Evolutionary conservation across 2,797 vertebrate genomes (phyloP).

Genomic region (Scarus forsteni): DNA sequence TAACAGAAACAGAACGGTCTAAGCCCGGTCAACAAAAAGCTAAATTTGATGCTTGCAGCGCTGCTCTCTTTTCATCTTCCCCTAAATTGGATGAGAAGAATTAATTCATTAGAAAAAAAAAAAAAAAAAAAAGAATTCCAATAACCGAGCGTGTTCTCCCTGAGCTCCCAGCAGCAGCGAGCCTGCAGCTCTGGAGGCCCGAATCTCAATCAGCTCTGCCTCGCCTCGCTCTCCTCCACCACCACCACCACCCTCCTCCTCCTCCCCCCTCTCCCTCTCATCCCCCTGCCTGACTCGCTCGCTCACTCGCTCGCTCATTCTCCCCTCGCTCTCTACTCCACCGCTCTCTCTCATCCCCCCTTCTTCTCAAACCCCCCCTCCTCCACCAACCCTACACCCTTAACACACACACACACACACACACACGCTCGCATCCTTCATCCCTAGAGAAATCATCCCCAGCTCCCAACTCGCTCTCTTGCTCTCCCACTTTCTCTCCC

Average conservation of each 20-base stretch:
- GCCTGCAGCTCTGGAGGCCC: slow-evolving; percentile 81
- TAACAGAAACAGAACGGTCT: slow-evolving; percentile 55
- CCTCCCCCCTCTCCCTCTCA: slow-evolving; percentile 25
- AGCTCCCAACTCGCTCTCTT: slow-evolving; percentile 74
- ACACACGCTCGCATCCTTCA: slow-evolving; percentile 66
- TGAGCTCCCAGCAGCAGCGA: slow-evolving; percentile 75
- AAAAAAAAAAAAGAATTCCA: slow-evolving; percentile 71
- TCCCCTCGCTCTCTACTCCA: slow-evolving; percentile 43
- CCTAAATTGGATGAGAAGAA: slow-evolving; percentile 83
- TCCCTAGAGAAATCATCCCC: slow-evolving; percentile 84
- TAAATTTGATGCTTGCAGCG: slow-evolving; percentile 72
- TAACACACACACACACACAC: slow-evolving; percentile 23
- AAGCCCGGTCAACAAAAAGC: slow-evolving; percentile 73
- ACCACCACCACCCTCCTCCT: background rate
- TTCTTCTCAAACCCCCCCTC: slow-evolving; percentile 19
- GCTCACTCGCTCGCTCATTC: slow-evolving; percentile 51
- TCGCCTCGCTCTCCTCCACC: slow-evolving; percentile 61
- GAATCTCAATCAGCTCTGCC: slow-evolving; percentile 84
- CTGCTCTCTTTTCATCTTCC: slow-evolving; percentile 78
- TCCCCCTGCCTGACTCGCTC: slow-evolving; percentile 49
- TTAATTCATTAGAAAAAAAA: slow-evolving; percentile 82
- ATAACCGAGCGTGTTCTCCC: slow-evolving; percentile 77
- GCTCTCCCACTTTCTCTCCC: slow-evolving; percentile 50
- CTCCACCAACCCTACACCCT: slow-evolving; percentile 17
- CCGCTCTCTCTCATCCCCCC: slow-evolving; percentile 39